Evolutionary conservation across 2,113 vertebrate genomes (phyloP).

Genomic region (Gopherus evgoodei): DNA sequence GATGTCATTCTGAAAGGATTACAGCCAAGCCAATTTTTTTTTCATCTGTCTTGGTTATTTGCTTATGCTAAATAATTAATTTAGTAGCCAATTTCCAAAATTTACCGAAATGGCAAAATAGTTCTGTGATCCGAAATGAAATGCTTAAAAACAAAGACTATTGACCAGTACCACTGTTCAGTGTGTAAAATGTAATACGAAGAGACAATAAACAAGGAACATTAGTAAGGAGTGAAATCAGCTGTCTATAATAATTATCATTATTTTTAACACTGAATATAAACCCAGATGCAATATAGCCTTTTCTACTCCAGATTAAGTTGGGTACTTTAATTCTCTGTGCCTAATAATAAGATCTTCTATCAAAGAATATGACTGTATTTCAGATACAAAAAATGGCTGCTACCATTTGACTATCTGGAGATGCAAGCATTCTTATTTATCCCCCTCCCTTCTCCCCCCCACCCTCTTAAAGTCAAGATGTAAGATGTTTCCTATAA

Average conservation of each 20-base stretch:
- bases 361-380: not conserved
- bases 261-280: slow-evolving; percentile 19
- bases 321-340: slow-evolving; percentile 14
- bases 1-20: not conserved
- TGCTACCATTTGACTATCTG: not conserved
- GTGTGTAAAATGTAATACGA: not conserved
- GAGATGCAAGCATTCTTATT: not conserved
- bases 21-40: slow-evolving; percentile 2
- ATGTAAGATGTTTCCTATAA: not conserved
- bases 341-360: not conserved
- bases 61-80: slow-evolving; percentile 13
- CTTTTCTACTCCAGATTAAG: slow-evolving; percentile 34
- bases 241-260: not conserved
- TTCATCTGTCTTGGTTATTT: not conserved
- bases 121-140: not conserved
- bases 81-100: slow-evolving; percentile 8
- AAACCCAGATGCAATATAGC: not conserved
- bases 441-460: not conserved
- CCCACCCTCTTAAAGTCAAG: not conserved
- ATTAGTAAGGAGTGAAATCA: not conserved
- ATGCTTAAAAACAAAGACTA: not conserved
- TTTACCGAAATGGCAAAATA: slow-evolving; percentile 21
- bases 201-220: not conserved
- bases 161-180: slow-evolving; percentile 7
- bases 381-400: not conserved